Evolutionary conservation across 2,113 vertebrate species (phyloP).

Genomic region (Mohoua ochrocephala): DNA sequence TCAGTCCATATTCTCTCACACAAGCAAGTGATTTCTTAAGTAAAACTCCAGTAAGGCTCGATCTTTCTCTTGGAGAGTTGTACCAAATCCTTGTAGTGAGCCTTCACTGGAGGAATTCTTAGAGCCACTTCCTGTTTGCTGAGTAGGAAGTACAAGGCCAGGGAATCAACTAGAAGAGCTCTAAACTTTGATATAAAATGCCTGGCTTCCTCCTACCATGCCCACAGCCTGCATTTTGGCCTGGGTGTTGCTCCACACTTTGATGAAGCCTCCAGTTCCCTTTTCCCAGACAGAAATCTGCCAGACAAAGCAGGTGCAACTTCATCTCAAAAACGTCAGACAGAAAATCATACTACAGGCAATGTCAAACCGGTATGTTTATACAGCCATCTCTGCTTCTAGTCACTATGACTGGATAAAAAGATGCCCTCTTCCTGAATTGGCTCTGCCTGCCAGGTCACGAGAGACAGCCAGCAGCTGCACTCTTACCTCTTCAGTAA

Average conservation of each 20-base stretch:
- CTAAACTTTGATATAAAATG: background rate
- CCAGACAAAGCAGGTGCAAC: background rate
- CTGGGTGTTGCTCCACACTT: background rate
- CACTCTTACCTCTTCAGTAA: background rate
- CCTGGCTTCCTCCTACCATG: background rate
- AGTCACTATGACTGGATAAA: background rate
- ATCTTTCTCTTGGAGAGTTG: background rate
- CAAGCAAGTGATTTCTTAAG: background rate
- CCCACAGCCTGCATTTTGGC: background rate
- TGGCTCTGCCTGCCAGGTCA: background rate
- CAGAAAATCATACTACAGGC: background rate
- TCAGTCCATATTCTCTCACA: accelerated
- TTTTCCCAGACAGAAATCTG: background rate
- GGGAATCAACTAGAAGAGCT: background rate
- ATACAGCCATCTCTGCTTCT: background rate
- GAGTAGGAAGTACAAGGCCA: background rate
- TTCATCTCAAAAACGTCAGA: background rate
- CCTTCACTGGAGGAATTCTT: background rate
- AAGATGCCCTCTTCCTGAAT: background rate
- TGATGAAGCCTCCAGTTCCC: background rate
- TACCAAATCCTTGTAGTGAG: background rate
- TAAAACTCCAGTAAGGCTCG: background rate
- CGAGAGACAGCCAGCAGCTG: background rate
- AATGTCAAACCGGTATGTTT: background rate
- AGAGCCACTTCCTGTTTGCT: background rate